Evolutionary conservation across 2,113 vertebrate genomes (phyloP).

Genomic region (Cavia porcellus): DNA sequence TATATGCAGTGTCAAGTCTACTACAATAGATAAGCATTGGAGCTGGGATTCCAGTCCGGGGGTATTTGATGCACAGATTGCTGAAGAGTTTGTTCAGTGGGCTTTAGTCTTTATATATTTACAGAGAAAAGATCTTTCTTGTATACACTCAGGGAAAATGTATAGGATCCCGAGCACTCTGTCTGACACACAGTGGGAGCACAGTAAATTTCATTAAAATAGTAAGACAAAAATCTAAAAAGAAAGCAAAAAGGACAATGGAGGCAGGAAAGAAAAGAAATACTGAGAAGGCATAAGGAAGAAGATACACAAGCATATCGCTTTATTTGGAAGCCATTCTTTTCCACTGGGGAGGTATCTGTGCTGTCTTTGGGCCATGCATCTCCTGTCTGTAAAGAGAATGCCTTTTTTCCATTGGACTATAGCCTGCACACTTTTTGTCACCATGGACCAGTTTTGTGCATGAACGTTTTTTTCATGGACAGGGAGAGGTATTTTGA

Average conservation of each 20-base stretch:
- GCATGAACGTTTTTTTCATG: not conserved
- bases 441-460: not conserved
- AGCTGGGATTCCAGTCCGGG: not conserved
- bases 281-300: not conserved
- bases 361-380: not conserved
- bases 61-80: not conserved
- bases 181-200: not conserved
- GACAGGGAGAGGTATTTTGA: not conserved
- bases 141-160: not conserved
- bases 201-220: not conserved
- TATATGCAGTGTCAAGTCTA: not conserved
- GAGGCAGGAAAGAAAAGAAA: not conserved
- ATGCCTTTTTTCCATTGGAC: not conserved
- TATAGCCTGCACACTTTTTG: not conserved
- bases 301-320: not conserved
- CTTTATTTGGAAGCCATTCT: not conserved
- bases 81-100: not conserved
- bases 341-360: not conserved
- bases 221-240: not conserved
- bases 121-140: not conserved
- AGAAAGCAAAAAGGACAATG: not conserved
- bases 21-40: not conserved
- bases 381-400: not conserved
- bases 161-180: not conserved
- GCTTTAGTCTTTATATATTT: not conserved